Conservation (phyloP, 2,113 vertebrate species). For the Podarcis cretensis region DNA sequence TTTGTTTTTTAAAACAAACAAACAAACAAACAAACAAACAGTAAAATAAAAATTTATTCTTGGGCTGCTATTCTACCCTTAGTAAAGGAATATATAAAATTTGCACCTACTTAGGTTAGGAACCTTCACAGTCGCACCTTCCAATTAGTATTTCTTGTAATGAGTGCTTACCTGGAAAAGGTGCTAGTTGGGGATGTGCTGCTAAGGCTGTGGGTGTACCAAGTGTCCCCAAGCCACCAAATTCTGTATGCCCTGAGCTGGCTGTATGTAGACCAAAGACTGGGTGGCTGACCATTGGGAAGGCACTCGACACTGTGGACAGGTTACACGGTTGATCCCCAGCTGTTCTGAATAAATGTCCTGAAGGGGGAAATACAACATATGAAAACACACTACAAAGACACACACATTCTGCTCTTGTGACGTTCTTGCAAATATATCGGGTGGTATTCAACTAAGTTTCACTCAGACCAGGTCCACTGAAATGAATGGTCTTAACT, state of each 20-base stretch:
- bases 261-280: conserved; percentile 82
- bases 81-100: conserved; percentile 36
- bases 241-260: conserved; percentile 82
- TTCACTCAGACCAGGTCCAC: too few relatives aligned
- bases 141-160: conserved; percentile 54
- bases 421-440: conserved; percentile 30
- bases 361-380: conserved; percentile 72
- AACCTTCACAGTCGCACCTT: conserved; percentile 55
- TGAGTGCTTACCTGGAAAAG: conserved; percentile 82
- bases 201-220: conserved; percentile 84
- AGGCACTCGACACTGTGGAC: conserved; percentile 82
- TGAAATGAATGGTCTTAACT: too few relatives aligned
- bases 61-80: not conserved
- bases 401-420: conserved; percentile 49
- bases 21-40: not conserved
- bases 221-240: conserved; percentile 87
- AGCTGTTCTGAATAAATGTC: conserved; percentile 78
- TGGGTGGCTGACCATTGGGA: conserved; percentile 82
- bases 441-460: too few relatives aligned
- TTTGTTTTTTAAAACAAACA: not conserved
- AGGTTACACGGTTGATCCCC: conserved; percentile 81
- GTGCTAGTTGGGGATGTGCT: conserved; percentile 82
- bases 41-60: too few relatives aligned
- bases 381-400: conserved; percentile 58
- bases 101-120: conserved; percentile 12